A percentile compares a stretch with the other conserved stretches of the same genome.
These are phyloP conservation scores for Protomyctophum bolini DNA, from an alignment of 2,113 vertebrate genomes.

Conservation along the genomic window DNA sequence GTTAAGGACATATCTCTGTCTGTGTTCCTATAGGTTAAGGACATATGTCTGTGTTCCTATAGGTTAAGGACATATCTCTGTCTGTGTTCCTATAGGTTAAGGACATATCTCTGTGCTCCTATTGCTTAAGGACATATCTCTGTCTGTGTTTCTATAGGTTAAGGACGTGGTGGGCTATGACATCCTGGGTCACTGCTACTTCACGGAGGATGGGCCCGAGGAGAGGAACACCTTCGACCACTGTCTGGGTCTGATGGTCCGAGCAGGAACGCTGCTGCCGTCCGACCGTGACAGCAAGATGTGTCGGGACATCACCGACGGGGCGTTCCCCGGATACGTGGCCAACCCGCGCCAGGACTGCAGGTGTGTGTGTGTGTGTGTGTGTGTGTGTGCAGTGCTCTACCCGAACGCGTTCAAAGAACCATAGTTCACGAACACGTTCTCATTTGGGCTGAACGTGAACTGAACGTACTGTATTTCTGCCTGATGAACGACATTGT, in stretches of 20 bases:
- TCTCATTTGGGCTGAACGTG: too few relatives aligned
- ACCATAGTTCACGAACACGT: too few relatives aligned
- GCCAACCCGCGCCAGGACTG: conserved; percentile 95
- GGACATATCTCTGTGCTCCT: too few relatives aligned
- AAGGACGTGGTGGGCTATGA: conserved; percentile 94
- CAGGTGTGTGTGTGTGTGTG: conserved; percentile 72
- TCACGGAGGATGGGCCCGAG: conserved; percentile 95
- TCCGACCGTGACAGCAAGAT: conserved; percentile 94
- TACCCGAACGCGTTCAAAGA: too few relatives aligned
- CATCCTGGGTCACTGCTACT: conserved; percentile 92
- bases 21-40: too few relatives aligned
- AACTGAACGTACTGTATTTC: neutral
- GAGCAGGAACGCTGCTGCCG: conserved; percentile 90
- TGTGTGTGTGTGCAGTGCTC: conserved; percentile 5
- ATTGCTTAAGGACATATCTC: neutral
- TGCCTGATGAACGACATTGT: neutral
- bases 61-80: too few relatives aligned
- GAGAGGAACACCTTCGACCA: conserved; percentile 96
- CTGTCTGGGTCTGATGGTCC: conserved; percentile 91
- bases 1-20: too few relatives aligned
- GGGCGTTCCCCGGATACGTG: conserved; percentile 90
- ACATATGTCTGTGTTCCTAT: too few relatives aligned
- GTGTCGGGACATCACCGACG: conserved; percentile 90
- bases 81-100: too few relatives aligned
- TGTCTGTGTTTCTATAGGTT: conserved; percentile 76